Conservation (phyloP, 2,797 vertebrate genomes). For the Iguana delicatissima region DNA sequence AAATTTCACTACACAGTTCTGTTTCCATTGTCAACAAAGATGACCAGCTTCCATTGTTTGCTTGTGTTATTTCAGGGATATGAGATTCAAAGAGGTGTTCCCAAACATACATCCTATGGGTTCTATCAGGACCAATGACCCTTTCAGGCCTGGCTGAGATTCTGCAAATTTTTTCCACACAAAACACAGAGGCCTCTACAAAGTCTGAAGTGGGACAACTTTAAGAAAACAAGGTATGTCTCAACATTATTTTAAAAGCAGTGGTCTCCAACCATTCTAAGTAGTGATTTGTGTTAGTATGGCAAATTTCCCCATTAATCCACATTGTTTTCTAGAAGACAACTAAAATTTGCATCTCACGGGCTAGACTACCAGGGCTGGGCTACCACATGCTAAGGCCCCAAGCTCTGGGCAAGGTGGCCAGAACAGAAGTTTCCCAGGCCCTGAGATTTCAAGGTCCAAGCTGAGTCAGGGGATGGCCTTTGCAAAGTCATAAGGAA, state of each 20-base stretch:
- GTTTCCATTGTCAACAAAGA: slow-evolving; percentile 67
- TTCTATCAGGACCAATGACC: slow-evolving; percentile 35
- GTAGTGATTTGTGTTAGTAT: background rate
- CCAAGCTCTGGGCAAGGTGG: no score
- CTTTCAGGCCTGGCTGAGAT: slow-evolving; percentile 1
- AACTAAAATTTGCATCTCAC: background rate
- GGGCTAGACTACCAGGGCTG: background rate
- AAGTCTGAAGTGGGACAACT: background rate
- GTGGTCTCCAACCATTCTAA: background rate
- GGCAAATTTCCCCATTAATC: background rate
- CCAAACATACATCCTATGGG: slow-evolving; percentile 50
- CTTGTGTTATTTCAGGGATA: slow-evolving; percentile 74
- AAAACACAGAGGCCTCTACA: background rate
- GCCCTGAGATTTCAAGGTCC: no score
- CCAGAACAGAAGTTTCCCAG: no score
- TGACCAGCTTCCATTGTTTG: slow-evolving; percentile 66
- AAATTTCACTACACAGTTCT: slow-evolving; percentile 54
- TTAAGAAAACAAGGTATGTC: no score
- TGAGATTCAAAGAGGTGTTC: slow-evolving; percentile 60
- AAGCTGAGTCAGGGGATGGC: no score
- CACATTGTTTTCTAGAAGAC: background rate
- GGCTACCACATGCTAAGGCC: no score
- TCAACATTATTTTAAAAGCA: background rate
- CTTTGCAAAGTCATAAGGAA: background rate
- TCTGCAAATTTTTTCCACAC: background rate